Evolutionary conservation across 2,797 vertebrate genomes (phyloP).

Genomic region (Mareca penelope): DNA sequence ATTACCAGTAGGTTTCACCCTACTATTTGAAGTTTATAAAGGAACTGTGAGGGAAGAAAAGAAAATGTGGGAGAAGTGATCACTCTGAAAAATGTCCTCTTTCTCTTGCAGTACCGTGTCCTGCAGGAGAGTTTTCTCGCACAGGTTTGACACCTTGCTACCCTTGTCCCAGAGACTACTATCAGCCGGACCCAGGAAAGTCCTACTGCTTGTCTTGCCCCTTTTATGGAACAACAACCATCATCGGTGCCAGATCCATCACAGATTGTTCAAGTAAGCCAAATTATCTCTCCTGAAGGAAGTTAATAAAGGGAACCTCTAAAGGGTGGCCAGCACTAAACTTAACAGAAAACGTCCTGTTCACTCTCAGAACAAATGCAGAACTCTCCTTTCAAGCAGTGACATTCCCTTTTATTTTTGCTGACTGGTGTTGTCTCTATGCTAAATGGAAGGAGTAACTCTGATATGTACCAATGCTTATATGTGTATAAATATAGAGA

Average conservation of each 20-base stretch:
- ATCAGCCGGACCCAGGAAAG: slow-evolving; percentile 92
- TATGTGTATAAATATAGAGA: no score
- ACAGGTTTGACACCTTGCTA: slow-evolving; percentile 93
- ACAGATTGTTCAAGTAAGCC: slow-evolving; percentile 95
- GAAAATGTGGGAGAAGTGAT: background rate
- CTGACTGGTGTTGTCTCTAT: background rate
- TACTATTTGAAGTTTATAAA: background rate
- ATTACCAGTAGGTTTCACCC: background rate
- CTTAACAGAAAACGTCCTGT: background rate
- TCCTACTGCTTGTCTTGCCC: slow-evolving; percentile 97
- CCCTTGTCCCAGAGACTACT: slow-evolving; percentile 95
- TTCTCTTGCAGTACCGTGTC: slow-evolving; percentile 87
- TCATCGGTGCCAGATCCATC: slow-evolving; percentile 89
- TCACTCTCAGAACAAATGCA: background rate
- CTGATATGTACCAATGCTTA: background rate
- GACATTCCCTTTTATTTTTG: background rate
- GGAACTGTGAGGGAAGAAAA: background rate
- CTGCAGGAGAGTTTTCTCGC: slow-evolving; percentile 92
- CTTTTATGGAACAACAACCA: slow-evolving; percentile 93
- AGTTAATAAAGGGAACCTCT: background rate
- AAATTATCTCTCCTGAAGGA: background rate
- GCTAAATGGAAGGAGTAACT: background rate
- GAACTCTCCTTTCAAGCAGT: background rate
- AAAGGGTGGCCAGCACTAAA: background rate
- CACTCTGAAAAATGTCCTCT: background rate